Base-by-base conservation (phyloP, 1,140 invertebrate species). In the Bombyx mandarina region DNA sequence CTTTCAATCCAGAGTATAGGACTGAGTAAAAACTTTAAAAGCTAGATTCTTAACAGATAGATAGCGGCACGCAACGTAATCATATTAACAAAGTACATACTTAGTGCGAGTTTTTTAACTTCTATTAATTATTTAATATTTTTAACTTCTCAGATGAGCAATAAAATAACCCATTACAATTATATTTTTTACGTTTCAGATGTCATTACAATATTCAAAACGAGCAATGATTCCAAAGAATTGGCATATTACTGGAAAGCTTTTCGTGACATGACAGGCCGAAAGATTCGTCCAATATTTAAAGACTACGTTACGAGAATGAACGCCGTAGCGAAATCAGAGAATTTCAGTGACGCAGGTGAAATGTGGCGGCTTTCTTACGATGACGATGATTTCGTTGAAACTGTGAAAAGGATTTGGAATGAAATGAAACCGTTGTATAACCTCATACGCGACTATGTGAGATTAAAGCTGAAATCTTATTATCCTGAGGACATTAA, bases 351-450 rank as follows among this genome's bases (percentile, higher is more conserved):
- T 7, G 91, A 93, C 63, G 90, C 88, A 52, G 89, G 91, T 3
- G 90, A 90, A 43, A 89, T 89, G 71, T 93, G 92, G 91, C 66
- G 92, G 47, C 89, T 89, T 64, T 84, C 89, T 7, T 94, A 92
- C 69, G 92, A 94, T 67, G 86, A 88, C 59, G 71, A 80, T 7
- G 48, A 86, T 58, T 82, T 88, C 64, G 57, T 72, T 9, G 44
- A 71, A 51, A 86, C 75, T 5, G 74, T 95, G 54, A 89, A 91
- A 58, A 82, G 79, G 18, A 72, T 96, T 2, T 96, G 93, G 92
- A 71, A 90, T n/a, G 90, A 95, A 79, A 71, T 97, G 1, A 91
- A 91, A 66, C 95, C 95, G 0, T 78, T 97, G 0, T 97, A 97
- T 71, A 66, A 92, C 42, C 88, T 95, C 76, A 69, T 97, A 1